Evolutionary conservation across 2,113 vertebrate species (phyloP).

Genomic region (Phaethon lepturus): DNA sequence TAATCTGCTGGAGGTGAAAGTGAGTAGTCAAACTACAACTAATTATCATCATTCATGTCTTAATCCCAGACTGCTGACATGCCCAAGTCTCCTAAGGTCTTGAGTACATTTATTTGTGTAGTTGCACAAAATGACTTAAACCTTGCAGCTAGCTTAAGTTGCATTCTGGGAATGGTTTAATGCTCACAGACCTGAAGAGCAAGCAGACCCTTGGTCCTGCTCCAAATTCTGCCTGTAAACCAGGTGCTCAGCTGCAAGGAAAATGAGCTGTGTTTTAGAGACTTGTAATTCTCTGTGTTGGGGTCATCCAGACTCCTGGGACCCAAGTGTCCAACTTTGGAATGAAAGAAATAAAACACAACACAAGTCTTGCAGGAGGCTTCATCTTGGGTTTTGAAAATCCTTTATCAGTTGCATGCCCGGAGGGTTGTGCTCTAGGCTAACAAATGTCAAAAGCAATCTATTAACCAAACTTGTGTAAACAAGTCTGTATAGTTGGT

Average conservation of each 20-base stretch:
- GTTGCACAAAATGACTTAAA: background rate
- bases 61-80: background rate
- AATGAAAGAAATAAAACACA: background rate
- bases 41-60: background rate
- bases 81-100: background rate
- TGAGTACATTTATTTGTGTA: background rate
- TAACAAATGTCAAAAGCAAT: background rate
- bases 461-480: background rate
- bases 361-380: background rate
- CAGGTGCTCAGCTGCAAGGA: background rate
- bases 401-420: background rate
- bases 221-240: constrained; percentile 10
- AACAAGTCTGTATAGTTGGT: background rate
- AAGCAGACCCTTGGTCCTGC: background rate
- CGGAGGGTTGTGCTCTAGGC: background rate
- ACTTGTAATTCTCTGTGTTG: background rate
- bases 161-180: background rate
- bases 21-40: background rate
- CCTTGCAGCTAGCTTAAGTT: background rate
- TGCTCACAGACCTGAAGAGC: background rate
- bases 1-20: background rate
- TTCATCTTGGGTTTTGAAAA: background rate
- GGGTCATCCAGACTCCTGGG: background rate
- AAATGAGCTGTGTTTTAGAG: background rate
- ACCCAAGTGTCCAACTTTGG: background rate